phyloP scores from a whole-genome alignment of 2,888 invertebrate species.

The Habrosyne pyritoides region DNA sequence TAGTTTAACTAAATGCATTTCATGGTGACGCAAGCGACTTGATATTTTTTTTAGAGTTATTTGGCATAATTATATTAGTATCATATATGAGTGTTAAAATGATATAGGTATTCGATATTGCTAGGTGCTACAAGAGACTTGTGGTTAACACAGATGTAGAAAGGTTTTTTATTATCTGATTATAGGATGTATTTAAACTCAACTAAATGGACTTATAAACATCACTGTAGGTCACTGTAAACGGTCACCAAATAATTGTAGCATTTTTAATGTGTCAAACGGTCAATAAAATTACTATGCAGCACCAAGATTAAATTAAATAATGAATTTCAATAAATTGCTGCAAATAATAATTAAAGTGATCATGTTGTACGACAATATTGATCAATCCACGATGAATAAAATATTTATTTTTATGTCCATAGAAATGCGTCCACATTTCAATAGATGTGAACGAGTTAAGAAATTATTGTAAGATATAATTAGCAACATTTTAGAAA shows the following conservation, averaged over 20 bases:
- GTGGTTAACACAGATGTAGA: background rate
- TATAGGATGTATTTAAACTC: background rate
- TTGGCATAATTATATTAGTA: background rate
- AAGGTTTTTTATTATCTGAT: background rate
- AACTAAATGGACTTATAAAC: no score
- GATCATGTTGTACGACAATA: background rate
- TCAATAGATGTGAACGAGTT: background rate
- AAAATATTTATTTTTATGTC: background rate
- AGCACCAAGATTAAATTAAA: background rate
- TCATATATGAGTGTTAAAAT: background rate
- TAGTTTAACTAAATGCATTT: slow-evolving; percentile 13
- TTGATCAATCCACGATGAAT: background rate
- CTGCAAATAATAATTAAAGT: background rate
- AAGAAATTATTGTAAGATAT: background rate
- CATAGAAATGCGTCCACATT: background rate
- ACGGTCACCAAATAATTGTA: background rate
- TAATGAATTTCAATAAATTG: background rate
- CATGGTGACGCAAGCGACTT: slow-evolving; percentile 1
- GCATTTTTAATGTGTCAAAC: background rate
- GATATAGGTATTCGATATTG: slow-evolving; percentile 9
- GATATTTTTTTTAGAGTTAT: background rate
- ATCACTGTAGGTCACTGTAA: no score
- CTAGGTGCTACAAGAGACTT: slow-evolving; percentile 5
- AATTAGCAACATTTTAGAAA: no score
- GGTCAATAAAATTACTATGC: background rate